Percentiles rank a stretch among this genome's conserved stretches.
Conservation (phyloP, 1,140 invertebrate genomes). For the Wiebesia pumilae region DNA sequence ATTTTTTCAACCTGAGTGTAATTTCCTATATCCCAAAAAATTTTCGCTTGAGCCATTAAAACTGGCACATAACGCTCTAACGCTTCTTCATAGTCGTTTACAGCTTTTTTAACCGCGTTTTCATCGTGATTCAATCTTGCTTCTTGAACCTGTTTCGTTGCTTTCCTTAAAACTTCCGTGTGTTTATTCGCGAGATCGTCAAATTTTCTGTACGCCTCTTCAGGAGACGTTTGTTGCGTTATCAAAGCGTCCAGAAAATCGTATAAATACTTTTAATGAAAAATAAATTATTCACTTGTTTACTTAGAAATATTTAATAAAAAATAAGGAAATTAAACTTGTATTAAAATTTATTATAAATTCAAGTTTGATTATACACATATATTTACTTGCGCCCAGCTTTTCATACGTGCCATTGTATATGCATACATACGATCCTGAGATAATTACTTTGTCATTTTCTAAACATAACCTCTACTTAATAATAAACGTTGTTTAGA, state of each 20-base stretch:
- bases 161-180: constrained; percentile 91
- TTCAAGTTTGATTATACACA: neutral
- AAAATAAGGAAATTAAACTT: neutral
- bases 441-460: neutral
- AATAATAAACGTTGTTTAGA: constrained; percentile 28
- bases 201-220: constrained; percentile 97
- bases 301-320: neutral
- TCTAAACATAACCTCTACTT: constrained; percentile 48
- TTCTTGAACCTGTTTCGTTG: constrained; percentile 95
- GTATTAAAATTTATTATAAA: too few relatives aligned
- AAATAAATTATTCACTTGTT: neutral
- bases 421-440: neutral
- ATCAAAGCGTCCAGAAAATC: constrained; percentile 96
- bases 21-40: constrained; percentile 98
- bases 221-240: constrained; percentile 96
- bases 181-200: constrained; percentile 95
- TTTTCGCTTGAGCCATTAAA: constrained; percentile 98
- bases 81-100: constrained; percentile 95
- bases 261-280: constrained; percentile 83
- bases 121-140: constrained; percentile 91
- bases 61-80: constrained; percentile 94
- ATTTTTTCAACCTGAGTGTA: constrained; percentile 96
- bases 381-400: neutral
- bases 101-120: constrained; percentile 89
- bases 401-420: neutral